Percentiles rank a stretch among this genome's conserved stretches.
These are phyloP conservation scores for Anniella stebbinsi DNA, from an alignment of 2,797 vertebrate species.

Conservation along the genomic window DNA sequence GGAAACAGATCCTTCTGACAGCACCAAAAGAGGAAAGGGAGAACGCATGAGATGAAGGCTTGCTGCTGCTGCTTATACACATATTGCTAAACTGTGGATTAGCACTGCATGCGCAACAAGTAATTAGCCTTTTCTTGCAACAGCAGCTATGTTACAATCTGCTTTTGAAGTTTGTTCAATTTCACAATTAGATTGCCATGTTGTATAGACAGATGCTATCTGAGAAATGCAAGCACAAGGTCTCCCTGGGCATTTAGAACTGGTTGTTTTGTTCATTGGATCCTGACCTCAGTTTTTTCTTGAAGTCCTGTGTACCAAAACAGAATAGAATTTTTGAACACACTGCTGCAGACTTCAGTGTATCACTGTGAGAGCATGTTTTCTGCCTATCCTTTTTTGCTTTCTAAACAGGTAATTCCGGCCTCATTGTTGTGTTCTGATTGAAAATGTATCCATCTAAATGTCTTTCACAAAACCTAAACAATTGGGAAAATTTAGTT, in stretches of 20 bases:
- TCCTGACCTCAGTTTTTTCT: not conserved
- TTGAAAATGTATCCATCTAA: not conserved
- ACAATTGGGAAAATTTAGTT: not conserved
- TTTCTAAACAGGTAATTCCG: constrained; percentile 5
- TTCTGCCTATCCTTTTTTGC: not conserved
- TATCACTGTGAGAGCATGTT: not conserved
- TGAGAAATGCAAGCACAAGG: not conserved
- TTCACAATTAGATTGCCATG: not conserved
- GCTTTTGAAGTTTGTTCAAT: not conserved
- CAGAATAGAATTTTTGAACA: constrained; percentile 10
- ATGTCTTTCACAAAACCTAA: not conserved
- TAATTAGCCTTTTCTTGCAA: not conserved
- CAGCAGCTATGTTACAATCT: not conserved
- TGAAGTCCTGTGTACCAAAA: not conserved
- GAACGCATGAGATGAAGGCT: not conserved
- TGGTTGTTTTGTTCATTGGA: not conserved
- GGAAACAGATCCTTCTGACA: not conserved
- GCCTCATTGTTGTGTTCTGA: constrained; percentile 1
- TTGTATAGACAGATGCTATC: not conserved
- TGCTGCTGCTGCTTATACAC: not conserved
- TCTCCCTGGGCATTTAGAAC: not conserved
- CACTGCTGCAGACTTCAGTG: not conserved
- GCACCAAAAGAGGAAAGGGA: not conserved
- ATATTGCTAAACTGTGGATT: not conserved
- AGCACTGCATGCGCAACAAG: not conserved